These are phyloP conservation scores for Dicaeum eximium DNA, from an alignment of 2,113 vertebrate species.

Conservation along the genomic window DNA sequence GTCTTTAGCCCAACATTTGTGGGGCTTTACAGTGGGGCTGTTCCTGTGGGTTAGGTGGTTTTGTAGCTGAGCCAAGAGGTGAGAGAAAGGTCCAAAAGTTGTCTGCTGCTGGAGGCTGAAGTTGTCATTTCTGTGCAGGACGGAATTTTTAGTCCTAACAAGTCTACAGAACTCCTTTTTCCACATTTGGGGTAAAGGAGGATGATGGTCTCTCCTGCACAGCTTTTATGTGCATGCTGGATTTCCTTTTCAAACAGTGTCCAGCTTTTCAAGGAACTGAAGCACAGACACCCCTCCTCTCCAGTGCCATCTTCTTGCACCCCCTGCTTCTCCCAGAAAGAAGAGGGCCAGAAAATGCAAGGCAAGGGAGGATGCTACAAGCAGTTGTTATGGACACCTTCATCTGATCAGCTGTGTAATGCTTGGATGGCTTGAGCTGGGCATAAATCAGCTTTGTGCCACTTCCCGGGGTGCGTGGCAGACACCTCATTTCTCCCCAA, in stretches of 20 bases:
- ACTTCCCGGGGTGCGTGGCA: not conserved
- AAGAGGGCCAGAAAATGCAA: not conserved
- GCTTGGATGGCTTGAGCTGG: not conserved
- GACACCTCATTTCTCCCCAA: not conserved
- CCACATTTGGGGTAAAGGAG: not conserved
- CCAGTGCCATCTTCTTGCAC: not conserved
- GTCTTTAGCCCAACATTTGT: not conserved
- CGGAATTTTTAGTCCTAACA: not conserved
- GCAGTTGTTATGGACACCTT: not conserved
- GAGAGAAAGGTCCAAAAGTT: not conserved
- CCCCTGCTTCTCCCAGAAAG: not conserved
- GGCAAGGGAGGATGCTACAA: not conserved
- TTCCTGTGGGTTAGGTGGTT: not conserved
- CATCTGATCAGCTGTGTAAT: not conserved
- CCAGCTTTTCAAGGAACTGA: not conserved
- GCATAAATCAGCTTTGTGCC: not conserved
- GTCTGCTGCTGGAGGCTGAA: not conserved
- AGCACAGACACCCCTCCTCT: not conserved
- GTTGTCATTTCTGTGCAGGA: not conserved
- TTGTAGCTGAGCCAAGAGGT: not conserved
- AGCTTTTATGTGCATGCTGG: fast-evolving
- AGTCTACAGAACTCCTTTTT: fast-evolving
- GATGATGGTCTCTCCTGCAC: not conserved
- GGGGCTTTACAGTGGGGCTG: not conserved
- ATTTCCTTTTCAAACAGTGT: not conserved